Evolutionary conservation across 2,113 vertebrate genomes (phyloP).

Genomic region (Petaurus breviceps): DNA sequence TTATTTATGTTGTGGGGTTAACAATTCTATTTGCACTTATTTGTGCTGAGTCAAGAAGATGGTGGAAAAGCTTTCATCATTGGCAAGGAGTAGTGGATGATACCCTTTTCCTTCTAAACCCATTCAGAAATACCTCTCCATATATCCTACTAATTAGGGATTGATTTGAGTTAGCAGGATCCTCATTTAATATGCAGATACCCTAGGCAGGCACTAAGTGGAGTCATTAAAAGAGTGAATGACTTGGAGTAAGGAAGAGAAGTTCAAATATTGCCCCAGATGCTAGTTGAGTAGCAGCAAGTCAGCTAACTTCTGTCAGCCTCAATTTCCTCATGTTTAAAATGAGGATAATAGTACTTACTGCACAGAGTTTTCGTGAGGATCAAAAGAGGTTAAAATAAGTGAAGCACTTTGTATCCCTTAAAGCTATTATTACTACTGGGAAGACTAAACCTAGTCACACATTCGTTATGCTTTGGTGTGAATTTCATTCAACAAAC

Average conservation of each 20-base stretch:
- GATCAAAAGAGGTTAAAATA: neutral
- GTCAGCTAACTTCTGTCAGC: neutral
- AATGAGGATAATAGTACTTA: neutral
- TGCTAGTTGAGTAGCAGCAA: neutral
- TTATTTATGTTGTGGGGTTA: neutral
- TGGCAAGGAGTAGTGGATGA: neutral
- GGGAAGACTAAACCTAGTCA: neutral
- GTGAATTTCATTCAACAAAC: neutral
- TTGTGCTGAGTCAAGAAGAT: neutral
- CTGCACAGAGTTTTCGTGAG: neutral
- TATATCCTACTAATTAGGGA: neutral
- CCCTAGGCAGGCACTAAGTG: neutral
- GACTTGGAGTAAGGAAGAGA: neutral
- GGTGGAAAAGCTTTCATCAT: neutral
- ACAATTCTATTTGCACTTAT: neutral
- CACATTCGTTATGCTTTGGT: neutral
- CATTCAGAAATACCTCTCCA: neutral
- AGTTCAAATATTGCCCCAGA: neutral
- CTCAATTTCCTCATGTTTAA: neutral
- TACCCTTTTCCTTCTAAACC: neutral
- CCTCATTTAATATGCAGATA: slow-evolving; percentile 31
- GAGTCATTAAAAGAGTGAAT: neutral
- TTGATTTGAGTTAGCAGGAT: neutral
- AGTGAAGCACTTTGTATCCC: neutral
- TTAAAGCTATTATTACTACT: neutral